phyloP scores from a whole-genome alignment of 2,888 invertebrate species.

The Meteorus colon region DNA sequence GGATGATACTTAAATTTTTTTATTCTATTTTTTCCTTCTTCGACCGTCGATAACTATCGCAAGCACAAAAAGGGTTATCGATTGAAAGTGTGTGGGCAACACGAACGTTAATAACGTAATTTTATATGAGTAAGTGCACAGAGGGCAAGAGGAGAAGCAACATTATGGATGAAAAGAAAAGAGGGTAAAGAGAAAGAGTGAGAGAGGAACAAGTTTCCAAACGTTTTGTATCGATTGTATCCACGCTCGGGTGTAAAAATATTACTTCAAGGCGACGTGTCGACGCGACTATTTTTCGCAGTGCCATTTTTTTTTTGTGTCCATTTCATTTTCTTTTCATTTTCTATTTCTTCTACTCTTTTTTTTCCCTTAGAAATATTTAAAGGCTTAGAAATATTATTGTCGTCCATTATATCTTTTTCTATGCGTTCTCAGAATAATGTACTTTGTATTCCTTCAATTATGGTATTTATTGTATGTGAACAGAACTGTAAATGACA shows the following conservation, averaged over 20 bases:
- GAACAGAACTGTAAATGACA: too few relatives aligned
- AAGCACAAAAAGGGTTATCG: not conserved
- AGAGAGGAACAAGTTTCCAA: not conserved
- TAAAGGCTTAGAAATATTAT: not conserved
- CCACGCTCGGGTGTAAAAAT: constrained; percentile 30
- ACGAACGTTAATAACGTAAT: constrained; percentile 22
- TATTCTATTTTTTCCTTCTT: too few relatives aligned
- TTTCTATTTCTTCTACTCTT: constrained; percentile 10
- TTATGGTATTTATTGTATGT: too few relatives aligned
- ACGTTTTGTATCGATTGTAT: constrained; percentile 18
- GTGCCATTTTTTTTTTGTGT: constrained; percentile 24
- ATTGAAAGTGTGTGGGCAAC: not conserved
- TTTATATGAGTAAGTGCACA: constrained; percentile 19
- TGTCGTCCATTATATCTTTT: not conserved
- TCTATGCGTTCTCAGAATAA: too few relatives aligned
- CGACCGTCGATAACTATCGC: too few relatives aligned
- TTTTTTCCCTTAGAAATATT: not conserved
- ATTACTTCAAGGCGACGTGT: constrained; percentile 42
- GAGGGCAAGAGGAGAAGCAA: constrained; percentile 31
- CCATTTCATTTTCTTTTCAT: not conserved
- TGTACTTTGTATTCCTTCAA: too few relatives aligned
- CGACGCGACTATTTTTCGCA: constrained; percentile 43
- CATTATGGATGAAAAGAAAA: constrained; percentile 39
- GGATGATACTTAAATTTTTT: not conserved
- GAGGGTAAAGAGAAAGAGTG: not conserved